These are phyloP conservation scores for Blastobasis lacticolella DNA, from an alignment of 2,888 invertebrate genomes.

Conservation along the genomic window DNA sequence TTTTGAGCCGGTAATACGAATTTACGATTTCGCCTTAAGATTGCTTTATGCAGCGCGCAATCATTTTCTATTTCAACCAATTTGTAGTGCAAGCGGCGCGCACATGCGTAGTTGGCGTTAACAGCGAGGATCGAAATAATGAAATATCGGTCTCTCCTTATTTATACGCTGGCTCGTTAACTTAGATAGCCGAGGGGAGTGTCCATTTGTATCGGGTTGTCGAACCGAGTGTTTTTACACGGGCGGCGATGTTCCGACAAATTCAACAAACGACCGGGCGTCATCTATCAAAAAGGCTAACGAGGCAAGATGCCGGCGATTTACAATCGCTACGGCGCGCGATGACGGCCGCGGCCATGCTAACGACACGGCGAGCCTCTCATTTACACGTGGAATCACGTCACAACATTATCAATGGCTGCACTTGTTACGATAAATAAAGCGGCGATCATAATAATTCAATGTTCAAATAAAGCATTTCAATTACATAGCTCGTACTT, in stretches of 20 bases:
- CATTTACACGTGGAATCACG: slow-evolving; percentile 30
- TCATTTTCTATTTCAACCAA: slow-evolving; percentile 9
- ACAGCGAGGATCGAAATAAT: slow-evolving; percentile 22
- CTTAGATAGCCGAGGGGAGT: slow-evolving; percentile 67
- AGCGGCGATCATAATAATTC: slow-evolving; percentile 9
- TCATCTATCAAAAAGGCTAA: slow-evolving; percentile 73
- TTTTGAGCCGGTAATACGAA: slow-evolving; percentile 2
- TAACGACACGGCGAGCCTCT: slow-evolving; percentile 43
- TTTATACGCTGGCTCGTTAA: slow-evolving; percentile 71
- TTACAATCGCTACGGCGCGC: slow-evolving; percentile 56
- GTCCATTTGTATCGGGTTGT: slow-evolving; percentile 67
- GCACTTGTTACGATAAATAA: slow-evolving; percentile 17
- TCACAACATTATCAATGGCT: slow-evolving; percentile 35
- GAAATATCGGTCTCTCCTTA: slow-evolving; percentile 60
- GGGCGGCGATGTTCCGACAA: slow-evolving; percentile 61
- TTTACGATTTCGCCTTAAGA: slow-evolving; percentile 5
- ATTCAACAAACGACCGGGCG: slow-evolving; percentile 67
- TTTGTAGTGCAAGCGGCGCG: slow-evolving; percentile 5
- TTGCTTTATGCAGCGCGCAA: slow-evolving; percentile 6
- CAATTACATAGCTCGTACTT: background rate
- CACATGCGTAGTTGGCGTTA: slow-evolving; percentile 6
- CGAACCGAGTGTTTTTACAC: slow-evolving; percentile 68
- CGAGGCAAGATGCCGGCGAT: slow-evolving; percentile 65
- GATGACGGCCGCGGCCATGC: slow-evolving; percentile 58
- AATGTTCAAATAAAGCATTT: slow-evolving; percentile 4